A percentile compares a stretch with the other conserved stretches of the same genome.
These are phyloP conservation scores for Apis cerana DNA, from an alignment of 1,140 invertebrate species.

Conservation along the genomic window DNA sequence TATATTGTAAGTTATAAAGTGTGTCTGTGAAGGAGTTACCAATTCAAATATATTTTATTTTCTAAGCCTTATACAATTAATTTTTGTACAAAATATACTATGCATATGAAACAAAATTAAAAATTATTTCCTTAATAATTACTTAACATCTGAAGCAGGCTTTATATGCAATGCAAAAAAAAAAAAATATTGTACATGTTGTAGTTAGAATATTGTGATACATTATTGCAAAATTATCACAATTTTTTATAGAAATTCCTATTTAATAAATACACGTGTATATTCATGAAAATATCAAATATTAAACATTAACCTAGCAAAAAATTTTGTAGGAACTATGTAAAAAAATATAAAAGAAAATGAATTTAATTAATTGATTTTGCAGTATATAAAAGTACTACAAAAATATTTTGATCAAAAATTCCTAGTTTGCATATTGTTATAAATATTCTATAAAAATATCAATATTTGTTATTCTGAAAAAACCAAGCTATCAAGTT, in stretches of 20 bases:
- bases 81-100: slow-evolving; percentile 33
- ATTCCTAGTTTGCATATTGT: no score
- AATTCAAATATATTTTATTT: slow-evolving; percentile 41
- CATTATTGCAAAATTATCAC: slow-evolving; percentile 20
- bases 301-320: no score
- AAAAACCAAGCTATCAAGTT: no score
- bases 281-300: slow-evolving; percentile 12
- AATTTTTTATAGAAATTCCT: slow-evolving; percentile 27
- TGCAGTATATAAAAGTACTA: no score
- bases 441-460: no score
- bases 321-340: no score
- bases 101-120: slow-evolving; percentile 4
- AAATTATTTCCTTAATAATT: slow-evolving; percentile 17
- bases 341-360: no score
- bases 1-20: slow-evolving; percentile 11
- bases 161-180: slow-evolving; percentile 31
- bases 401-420: no score
- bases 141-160: slow-evolving; percentile 39
- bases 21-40: slow-evolving; percentile 4
- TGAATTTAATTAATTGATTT: no score
- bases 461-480: no score
- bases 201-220: slow-evolving; percentile 51
- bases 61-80: slow-evolving; percentile 38
- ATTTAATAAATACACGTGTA: slow-evolving; percentile 35
- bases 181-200: slow-evolving; percentile 26